Conservation (phyloP, 92 coral and sea anemone genomes). For the Isaurus tuberculatus region DNA sequence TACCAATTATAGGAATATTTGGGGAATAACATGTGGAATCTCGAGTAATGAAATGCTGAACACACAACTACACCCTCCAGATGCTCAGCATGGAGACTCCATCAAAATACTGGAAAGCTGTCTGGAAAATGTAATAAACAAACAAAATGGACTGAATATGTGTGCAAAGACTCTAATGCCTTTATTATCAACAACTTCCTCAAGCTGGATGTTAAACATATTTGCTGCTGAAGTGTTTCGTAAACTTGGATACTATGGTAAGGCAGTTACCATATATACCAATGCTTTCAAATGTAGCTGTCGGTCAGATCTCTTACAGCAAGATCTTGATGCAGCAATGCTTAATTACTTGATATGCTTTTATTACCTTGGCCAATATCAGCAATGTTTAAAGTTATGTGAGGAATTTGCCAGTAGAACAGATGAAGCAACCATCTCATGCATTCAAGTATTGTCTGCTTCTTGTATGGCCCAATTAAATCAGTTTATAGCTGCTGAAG, state of each 20-base stretch:
- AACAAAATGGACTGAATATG: background rate
- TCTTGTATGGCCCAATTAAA: constrained; percentile 20
- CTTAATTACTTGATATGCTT: constrained; percentile 14
- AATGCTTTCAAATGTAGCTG: constrained; percentile 5
- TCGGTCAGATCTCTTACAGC: constrained; percentile 20
- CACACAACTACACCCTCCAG: background rate
- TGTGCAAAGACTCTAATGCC: background rate
- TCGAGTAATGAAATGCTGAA: background rate
- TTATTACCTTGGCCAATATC: constrained; percentile 29
- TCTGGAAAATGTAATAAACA: constrained; percentile 10
- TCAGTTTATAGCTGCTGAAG: constrained; percentile 20
- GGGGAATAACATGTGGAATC: constrained; percentile 34
- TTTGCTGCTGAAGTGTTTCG: constrained; percentile 33
- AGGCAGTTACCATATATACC: constrained; percentile 14
- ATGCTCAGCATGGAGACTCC: background rate
- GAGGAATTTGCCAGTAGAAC: constrained; percentile 7
- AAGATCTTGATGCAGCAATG: constrained; percentile 25
- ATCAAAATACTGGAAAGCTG: background rate
- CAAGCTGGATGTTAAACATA: constrained; percentile 5
- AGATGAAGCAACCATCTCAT: constrained; percentile 21
- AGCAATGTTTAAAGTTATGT: constrained; percentile 16
- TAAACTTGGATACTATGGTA: constrained; percentile 13
- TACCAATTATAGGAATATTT: constrained; percentile 42
- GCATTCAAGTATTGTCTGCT: constrained; percentile 24
- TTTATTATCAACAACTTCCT: background rate